Evolutionary conservation across 1,140 invertebrate species (phyloP).

Genomic region (Lamellibrachia luymesi): DNA sequence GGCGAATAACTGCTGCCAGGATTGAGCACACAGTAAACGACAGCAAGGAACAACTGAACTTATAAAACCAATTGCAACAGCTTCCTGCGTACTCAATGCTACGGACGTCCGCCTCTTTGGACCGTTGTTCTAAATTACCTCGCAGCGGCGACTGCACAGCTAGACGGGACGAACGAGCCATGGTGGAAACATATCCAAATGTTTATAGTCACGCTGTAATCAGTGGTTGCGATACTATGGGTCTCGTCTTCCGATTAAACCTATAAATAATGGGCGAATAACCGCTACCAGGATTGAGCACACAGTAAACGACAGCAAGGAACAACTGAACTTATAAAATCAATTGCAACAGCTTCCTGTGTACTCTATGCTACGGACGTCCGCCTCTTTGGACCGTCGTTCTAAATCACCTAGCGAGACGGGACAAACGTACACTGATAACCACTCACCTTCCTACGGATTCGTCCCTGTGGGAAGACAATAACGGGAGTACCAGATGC

Average conservation of each 20-base stretch:
- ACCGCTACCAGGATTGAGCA: too few species aligned
- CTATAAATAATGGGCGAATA: too few species aligned
- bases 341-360: neutral
- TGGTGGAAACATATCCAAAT: too few species aligned
- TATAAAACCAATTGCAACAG: neutral
- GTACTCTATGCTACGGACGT: neutral
- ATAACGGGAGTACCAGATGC: neutral
- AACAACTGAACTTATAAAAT: neutral
- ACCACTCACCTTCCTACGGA: neutral
- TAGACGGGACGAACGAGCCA: neutral
- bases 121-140: neutral
- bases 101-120: neutral
- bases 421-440: neutral
- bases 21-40: too few species aligned
- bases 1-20: too few species aligned
- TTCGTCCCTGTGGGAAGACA: neutral
- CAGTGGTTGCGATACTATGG: too few species aligned
- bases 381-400: neutral
- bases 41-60: neutral
- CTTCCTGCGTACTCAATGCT: neutral
- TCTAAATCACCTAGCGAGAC: neutral
- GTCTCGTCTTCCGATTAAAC: too few species aligned
- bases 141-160: too few species aligned
- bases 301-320: too few species aligned
- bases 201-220: too few species aligned